Base-by-base conservation (phyloP, 2,888 invertebrate genomes). In the Drosophila maculinotata region DNA sequence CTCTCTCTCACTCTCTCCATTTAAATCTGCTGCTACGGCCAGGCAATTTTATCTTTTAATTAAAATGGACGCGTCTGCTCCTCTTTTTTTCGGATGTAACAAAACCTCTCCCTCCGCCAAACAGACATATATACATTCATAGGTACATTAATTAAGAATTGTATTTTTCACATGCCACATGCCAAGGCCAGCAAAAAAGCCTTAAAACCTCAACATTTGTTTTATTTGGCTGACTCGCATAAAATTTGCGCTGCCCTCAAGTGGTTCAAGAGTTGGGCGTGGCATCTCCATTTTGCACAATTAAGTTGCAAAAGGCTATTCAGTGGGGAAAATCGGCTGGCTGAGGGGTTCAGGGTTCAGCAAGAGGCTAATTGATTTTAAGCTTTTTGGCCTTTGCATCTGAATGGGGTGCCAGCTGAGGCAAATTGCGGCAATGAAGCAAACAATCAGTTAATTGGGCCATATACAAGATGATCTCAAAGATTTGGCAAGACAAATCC, bases 1-100 rank as follows among this genome's bases (percentile, higher is more conserved):
- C 20, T 15, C 39, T 14, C 8, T 8, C 7, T n/a, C 15, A 9
- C 36, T 28, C 15, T 3, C 15, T 58, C 38, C 56, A 58, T 47
- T 65, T 36, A 26, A 39, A 26, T 39, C 14, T 47, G 58, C 17
- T 51, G 59, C 35, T 51, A 62, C 69, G 78, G 66, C 63, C 69
- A 72, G 60, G 76, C 67, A 62, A 68, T 71, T 81, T 81, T 83
- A 87, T 82, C 87, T 79, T 87, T 83, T 85, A 83, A 85, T 87
- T 85, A 85, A 83, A 87, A 85, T 62, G 66, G 86, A 72, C 69
- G 75, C 70, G 73, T 62, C 68, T 58, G 80, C 65, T 73, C 45
- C 66, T 51, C 41, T 36, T 64, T 20, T 52, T 49, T 67, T 41
- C 28, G 8, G 25, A 8, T 14, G 3, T 49, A 35, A 47, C 25